Conservation (phyloP, 2,888 invertebrate species). For the Incurvaria masculella region DNA sequence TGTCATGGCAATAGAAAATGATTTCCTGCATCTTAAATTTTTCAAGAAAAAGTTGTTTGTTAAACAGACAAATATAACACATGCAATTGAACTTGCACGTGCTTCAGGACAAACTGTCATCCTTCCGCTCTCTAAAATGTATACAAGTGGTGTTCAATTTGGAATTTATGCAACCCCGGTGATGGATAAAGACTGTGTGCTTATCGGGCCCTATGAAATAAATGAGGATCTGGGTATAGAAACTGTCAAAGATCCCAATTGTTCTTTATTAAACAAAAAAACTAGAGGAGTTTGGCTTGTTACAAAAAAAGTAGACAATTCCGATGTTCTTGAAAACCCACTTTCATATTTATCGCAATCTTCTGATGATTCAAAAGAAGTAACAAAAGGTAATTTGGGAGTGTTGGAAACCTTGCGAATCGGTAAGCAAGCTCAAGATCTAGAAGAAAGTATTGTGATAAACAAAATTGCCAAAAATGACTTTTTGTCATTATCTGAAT, state of each 20-base stretch:
- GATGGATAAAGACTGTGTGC: conserved; percentile 31
- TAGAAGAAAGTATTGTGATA: too few species aligned
- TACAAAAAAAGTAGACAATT: conserved; percentile 37
- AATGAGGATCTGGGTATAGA: conserved; percentile 39
- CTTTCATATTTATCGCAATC: conserved; percentile 30
- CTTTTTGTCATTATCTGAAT: too few species aligned
- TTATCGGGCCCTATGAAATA: conserved; percentile 44
- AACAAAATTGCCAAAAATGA: too few species aligned
- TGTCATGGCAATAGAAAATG: conserved; percentile 51
- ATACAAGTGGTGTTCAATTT: conserved; percentile 30
- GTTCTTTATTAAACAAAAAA: conserved; percentile 19
- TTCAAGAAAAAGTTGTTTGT: conserved; percentile 49
- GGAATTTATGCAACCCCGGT: conserved; percentile 45
- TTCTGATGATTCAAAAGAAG: too few species aligned
- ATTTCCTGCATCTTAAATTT: conserved; percentile 53
- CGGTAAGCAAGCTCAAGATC: too few species aligned
- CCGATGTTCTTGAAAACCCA: conserved; percentile 39
- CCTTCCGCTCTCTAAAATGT: conserved; percentile 36
- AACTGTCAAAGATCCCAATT: conserved; percentile 27
- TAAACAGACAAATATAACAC: conserved; percentile 47
- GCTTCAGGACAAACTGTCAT: conserved; percentile 46
- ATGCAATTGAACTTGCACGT: conserved; percentile 45
- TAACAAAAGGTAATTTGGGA: too few species aligned
- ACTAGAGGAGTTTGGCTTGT: conserved; percentile 43
- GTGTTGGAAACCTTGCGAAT: too few species aligned